Conservation (phyloP, 2,888 invertebrate genomes). For the Andrena flavipes region DNA sequence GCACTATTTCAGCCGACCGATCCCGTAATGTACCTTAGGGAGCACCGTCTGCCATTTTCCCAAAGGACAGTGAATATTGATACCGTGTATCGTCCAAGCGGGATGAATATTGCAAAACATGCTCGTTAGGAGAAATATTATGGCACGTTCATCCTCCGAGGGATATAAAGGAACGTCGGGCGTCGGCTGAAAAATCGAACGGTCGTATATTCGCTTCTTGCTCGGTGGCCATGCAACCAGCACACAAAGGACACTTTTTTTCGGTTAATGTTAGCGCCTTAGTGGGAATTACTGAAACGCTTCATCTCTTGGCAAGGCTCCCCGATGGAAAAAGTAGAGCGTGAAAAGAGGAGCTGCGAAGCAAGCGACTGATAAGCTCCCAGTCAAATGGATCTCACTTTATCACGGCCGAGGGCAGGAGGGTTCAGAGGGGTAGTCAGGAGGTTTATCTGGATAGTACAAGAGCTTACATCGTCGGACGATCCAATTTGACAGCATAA, state of each 20-base stretch:
- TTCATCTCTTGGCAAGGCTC: conserved; percentile 11
- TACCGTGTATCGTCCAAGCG: conserved; percentile 17
- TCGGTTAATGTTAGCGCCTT: conserved; percentile 1
- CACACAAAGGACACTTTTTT: conserved; percentile 31
- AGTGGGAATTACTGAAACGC: conserved; percentile 54
- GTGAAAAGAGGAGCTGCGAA: neutral
- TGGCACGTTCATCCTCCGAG: conserved; percentile 27
- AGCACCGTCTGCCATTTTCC: neutral
- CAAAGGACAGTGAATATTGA: conserved; percentile 23
- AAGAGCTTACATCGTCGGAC: conserved; percentile 53
- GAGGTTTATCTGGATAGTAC: conserved; percentile 64
- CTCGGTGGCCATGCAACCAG: neutral
- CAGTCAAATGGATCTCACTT: conserved; percentile 65
- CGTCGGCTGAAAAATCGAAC: conserved; percentile 49
- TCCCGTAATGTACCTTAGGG: conserved; percentile 5
- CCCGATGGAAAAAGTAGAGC: neutral
- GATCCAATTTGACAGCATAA: conserved; percentile 67
- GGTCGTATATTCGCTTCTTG: conserved; percentile 22
- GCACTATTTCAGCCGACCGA: conserved; percentile 3
- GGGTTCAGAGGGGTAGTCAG: conserved; percentile 43
- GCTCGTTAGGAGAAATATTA: conserved; percentile 29
- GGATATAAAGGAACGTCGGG: conserved; percentile 29
- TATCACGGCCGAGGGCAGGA: conserved; percentile 55
- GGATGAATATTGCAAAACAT: conserved; percentile 42
- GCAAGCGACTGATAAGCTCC: conserved; percentile 58